Conservation (phyloP, 2,797 vertebrate genomes). For the Choloepus didactylus region DNA sequence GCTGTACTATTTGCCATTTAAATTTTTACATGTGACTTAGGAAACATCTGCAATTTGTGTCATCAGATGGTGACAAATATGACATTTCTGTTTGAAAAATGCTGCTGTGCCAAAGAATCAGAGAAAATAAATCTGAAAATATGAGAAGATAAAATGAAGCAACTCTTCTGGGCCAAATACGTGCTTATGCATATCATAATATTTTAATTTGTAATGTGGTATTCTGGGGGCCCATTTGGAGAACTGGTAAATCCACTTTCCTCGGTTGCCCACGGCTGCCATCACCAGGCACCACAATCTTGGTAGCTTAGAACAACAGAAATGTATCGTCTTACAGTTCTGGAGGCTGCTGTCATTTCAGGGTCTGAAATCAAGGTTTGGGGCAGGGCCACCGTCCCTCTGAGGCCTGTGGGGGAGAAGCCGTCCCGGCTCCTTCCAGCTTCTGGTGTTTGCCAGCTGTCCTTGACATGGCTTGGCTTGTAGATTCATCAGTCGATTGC, state of each 20-base stretch:
- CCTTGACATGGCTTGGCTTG: too few species aligned
- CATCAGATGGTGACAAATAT: neutral
- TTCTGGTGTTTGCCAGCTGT: too few species aligned
- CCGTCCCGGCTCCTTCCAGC: too few species aligned
- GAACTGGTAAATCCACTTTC: neutral
- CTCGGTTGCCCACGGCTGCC: neutral
- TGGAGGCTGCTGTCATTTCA: too few species aligned
- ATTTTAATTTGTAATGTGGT: neutral
- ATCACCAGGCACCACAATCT: too few species aligned
- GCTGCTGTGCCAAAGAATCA: neutral
- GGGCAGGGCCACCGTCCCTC: too few species aligned
- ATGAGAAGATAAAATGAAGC: constrained; percentile 43
- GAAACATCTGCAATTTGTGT: neutral
- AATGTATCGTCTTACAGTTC: too few species aligned
- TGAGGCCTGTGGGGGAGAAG: too few species aligned
- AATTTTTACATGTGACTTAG: neutral
- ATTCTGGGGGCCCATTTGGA: neutral
- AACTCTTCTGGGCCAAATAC: neutral
- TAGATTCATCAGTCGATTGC: too few species aligned
- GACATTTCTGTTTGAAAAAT: constrained; percentile 18
- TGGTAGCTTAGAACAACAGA: too few species aligned
- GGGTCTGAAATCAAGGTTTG: too few species aligned
- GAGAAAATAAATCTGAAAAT: neutral
- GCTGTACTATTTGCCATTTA: neutral
- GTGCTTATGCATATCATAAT: neutral